Evolutionary conservation across 2,113 vertebrate species (phyloP), one percentile per base, ranked within the genome.

Genomic region (Silurus glanis): DNA sequence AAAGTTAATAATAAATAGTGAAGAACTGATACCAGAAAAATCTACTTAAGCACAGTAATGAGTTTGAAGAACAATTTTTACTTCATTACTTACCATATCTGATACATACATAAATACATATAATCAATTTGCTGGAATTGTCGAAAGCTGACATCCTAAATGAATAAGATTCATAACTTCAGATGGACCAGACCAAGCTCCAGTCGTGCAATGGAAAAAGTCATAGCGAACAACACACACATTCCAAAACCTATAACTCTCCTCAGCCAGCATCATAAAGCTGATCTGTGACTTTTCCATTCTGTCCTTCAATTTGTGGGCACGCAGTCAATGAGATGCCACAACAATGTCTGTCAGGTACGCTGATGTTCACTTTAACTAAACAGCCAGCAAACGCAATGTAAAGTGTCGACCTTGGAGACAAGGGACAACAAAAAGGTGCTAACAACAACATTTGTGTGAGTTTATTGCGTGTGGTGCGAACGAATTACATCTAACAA

Each of bases 251-350:
- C 47, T 28, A 58, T 81, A 82, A 64, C 79, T 86, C 79, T 82
- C 61, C 55, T 58, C 47, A n/a, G n/a, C 9, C n/a, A 23, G 10
- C 56, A 67, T 56, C 74, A 4, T 21, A 7, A 45, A 4, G 55
- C 71, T 83, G 85, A 83, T 83, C 56, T 82, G 80, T 76, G 85
- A n/a, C 59, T 82, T 83, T 83, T 66, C 80, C 69, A 53, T 55
- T 37, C 56, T 45, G 25, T 3, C 21, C 37, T 61, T 23, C 55
- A n/a, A 83, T 53, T 45, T 58, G 58, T 61, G 47, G 45, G 23
- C 19, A 25, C n/a, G 23, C 7, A 1, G 69, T 28, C 67, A 28
- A 13, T 51, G 85, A 71, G 9, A 75, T 9, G 17, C 55, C 79
- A 47, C 8, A 59, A 23, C 37, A n/a, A 69, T 25, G 53, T 67